A percentile compares a stretch with the other conserved stretches of the same genome.
Evolutionary conservation across 2,888 invertebrate genomes (phyloP).

Genomic region (Dichetophora obliterata): DNA sequence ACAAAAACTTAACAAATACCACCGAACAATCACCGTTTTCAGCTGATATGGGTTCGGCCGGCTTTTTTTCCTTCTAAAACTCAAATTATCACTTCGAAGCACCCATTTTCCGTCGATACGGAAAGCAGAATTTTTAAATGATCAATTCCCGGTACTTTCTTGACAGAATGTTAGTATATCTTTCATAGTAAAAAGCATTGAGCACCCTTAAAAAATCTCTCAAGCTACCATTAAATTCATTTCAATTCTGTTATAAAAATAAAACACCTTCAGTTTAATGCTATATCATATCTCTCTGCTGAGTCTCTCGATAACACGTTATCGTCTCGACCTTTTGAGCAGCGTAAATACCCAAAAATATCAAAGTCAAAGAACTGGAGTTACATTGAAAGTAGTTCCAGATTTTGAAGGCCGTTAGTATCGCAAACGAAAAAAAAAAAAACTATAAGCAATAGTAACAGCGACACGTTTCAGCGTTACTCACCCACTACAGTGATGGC

Average conservation of each 20-base stretch:
- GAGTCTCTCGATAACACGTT: too few species aligned
- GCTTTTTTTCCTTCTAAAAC: too few species aligned
- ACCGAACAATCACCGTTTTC: too few species aligned
- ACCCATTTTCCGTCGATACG: too few species aligned
- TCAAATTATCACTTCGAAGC: too few species aligned
- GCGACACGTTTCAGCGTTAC: not conserved
- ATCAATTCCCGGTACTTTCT: too few species aligned
- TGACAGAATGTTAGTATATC: too few species aligned
- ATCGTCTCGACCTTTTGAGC: not conserved
- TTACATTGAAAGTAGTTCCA: conserved; percentile 1
- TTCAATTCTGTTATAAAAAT: not conserved
- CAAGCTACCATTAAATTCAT: not conserved
- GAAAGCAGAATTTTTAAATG: too few species aligned
- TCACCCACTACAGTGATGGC: not conserved
- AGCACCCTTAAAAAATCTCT: not conserved
- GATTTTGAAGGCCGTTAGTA: not conserved
- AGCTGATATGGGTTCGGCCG: too few species aligned
- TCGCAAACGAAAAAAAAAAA: not conserved
- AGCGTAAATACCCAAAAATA: not conserved
- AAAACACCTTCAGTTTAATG: too few species aligned
- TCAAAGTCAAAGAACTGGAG: not conserved
- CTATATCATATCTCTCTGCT: too few species aligned
- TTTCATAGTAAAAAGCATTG: not conserved
- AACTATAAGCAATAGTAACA: not conserved
- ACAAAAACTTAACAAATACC: too few species aligned